Conservation (phyloP, 2,113 vertebrate genomes). For the Globicephala melas region DNA sequence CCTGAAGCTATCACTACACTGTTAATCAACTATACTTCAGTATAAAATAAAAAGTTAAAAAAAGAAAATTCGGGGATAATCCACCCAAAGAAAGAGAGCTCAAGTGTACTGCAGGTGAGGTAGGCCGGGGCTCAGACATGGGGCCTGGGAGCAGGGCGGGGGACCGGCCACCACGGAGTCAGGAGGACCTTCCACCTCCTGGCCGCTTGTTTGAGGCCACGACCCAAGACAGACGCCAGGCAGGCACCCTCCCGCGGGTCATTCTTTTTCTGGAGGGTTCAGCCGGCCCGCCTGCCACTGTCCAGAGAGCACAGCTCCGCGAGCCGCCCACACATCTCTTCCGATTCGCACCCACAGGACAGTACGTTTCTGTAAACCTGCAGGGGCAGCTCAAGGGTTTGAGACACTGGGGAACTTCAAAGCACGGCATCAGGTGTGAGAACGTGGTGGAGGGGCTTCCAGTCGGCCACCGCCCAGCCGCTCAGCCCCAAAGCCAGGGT, state of each 20-base stretch:
- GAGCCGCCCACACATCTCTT: not conserved
- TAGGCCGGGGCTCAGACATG: not conserved
- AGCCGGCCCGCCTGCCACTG: not conserved
- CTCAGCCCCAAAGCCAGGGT: accelerated
- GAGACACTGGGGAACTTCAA: not conserved
- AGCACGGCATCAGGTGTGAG: not conserved
- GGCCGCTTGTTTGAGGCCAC: accelerated
- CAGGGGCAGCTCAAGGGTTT: accelerated
- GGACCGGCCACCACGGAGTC: too few species aligned
- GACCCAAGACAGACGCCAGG: not conserved
- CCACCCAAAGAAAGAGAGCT: not conserved
- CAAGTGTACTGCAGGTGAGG: not conserved
- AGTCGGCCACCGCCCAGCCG: accelerated
- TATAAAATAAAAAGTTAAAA: too few species aligned
- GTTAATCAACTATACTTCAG: too few species aligned
- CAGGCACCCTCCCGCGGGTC: too few species aligned
- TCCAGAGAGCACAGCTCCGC: not conserved
- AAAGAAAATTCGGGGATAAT: not conserved
- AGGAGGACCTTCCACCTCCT: not conserved
- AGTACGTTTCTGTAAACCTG: not conserved
- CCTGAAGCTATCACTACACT: too few species aligned
- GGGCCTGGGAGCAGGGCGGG: not conserved
- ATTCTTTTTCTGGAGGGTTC: too few species aligned
- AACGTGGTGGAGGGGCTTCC: accelerated
- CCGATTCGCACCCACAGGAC: not conserved